phyloP scores from a whole-genome alignment of 2,113 vertebrate species.

The Onychostoma macrolepis region DNA sequence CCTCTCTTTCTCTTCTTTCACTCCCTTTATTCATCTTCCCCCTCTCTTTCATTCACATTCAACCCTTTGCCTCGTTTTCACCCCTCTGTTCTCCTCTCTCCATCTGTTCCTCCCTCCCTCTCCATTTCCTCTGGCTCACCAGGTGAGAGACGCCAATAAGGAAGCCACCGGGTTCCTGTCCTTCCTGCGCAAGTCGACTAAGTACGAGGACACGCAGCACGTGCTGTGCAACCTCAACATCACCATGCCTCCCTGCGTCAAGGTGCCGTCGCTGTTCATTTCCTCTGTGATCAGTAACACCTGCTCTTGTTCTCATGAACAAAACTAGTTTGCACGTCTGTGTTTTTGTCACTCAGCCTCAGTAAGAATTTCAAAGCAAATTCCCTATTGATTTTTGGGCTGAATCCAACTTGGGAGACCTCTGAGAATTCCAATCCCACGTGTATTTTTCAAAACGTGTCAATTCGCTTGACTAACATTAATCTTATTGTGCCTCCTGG shows the following conservation, averaged over 20 bases:
- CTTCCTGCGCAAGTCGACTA: conserved; percentile 94
- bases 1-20: conserved; percentile 1
- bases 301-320: neutral
- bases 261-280: conserved; percentile 75
- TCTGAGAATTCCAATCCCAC: neutral
- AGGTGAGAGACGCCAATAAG: conserved; percentile 94
- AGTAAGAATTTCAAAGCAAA: neutral
- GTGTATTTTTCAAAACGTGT: neutral
- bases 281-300: neutral
- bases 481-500: too few species aligned
- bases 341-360: neutral
- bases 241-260: conserved; percentile 91
- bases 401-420: neutral
- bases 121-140: conserved; percentile 28
- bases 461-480: too few species aligned
- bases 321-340: neutral
- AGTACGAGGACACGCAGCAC: conserved; percentile 92
- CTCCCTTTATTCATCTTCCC: conserved; percentile 27
- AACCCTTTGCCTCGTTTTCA: neutral
- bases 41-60: conserved; percentile 6
- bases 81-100: conserved; percentile 11
- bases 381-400: neutral
- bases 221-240: conserved; percentile 96
- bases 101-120: conserved; percentile 26
- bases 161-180: conserved; percentile 89